Conservation (phyloP, 2,113 vertebrate species). For the Chaetodon trifascialis region DNA sequence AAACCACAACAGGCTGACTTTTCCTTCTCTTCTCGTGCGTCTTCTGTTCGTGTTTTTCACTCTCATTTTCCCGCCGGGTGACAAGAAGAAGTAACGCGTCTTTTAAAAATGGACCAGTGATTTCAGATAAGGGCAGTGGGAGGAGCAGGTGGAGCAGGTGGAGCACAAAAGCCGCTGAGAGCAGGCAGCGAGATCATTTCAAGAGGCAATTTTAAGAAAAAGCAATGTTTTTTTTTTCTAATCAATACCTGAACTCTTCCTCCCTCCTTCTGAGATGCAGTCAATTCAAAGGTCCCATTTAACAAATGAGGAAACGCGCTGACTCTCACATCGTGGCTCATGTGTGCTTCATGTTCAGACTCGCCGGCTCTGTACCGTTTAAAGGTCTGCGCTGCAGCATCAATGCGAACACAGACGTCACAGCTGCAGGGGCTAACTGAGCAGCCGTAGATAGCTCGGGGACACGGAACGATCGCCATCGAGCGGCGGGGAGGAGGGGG, state of each 20-base stretch:
- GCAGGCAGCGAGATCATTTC: not conserved
- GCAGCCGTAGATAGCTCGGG: constrained; percentile 13
- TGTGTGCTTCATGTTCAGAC: not conserved
- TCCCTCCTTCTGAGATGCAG: not conserved
- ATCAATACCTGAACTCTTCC: not conserved
- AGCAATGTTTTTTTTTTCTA: not conserved
- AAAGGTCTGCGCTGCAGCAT: not conserved
- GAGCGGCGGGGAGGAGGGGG: not conserved
- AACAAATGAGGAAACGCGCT: not conserved
- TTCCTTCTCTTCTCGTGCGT: not conserved
- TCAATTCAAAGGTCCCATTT: constrained; percentile 6
- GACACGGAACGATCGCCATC: constrained; percentile 21
- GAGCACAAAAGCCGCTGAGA: too few relatives aligned
- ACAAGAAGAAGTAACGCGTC: constrained; percentile 30
- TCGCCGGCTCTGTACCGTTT: not conserved
- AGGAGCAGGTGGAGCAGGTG: constrained; percentile 9
- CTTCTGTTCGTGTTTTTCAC: constrained; percentile 2
- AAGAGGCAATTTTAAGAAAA: not conserved
- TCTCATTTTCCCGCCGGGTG: constrained; percentile 10
- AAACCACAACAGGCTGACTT: constrained; percentile 1
- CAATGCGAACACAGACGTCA: not conserved
- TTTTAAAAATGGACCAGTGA: constrained; percentile 12
- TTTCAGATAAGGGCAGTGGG: constrained; percentile 36
- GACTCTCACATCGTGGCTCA: not conserved
- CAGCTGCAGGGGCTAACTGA: constrained; percentile 36